A percentile compares a stretch with the other conserved stretches of the same genome.
phyloP scores from a whole-genome alignment of 1,140 invertebrate genomes.

The Lasioglossum baleicum region DNA sequence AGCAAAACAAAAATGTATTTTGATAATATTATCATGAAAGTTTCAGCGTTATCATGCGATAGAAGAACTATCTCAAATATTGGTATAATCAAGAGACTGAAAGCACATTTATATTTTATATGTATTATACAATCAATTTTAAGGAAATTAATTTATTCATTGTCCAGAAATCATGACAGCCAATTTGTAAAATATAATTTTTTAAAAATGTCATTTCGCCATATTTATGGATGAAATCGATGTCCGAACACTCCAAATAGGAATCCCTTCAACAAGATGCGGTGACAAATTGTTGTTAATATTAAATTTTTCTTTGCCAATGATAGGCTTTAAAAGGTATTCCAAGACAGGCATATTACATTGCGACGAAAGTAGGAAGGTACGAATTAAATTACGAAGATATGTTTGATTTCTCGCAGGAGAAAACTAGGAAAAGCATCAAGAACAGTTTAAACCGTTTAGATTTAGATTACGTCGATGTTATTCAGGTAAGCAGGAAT shows the following conservation, averaged over 20 bases:
- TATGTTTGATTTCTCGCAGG: constrained; percentile 93
- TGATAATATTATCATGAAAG: no score
- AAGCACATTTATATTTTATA: no score
- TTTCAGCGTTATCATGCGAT: no score
- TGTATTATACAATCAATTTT: no score
- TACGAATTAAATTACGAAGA: constrained; percentile 86
- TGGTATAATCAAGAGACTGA: no score
- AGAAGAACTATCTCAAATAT: no score
- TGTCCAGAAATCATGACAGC: no score
- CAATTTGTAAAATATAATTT: no score
- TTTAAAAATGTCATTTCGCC: background rate
- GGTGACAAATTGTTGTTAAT: constrained; percentile 7
- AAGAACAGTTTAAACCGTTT: constrained; percentile 88
- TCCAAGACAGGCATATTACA: constrained; percentile 90
- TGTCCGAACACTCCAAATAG: no score
- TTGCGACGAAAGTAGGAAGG: constrained; percentile 95
- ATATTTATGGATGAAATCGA: background rate
- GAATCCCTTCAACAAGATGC: background rate
- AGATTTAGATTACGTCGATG: constrained; percentile 91
- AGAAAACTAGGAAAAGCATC: constrained; percentile 88
- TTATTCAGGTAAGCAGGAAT: constrained; percentile 87
- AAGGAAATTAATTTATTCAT: no score
- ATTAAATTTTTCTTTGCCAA: constrained; percentile 44
- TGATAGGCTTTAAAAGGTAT: constrained; percentile 87
- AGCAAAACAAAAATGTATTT: no score